Evolutionary conservation across 2,888 invertebrate genomes (phyloP).

Genomic region (Tanypteryx hageni): DNA sequence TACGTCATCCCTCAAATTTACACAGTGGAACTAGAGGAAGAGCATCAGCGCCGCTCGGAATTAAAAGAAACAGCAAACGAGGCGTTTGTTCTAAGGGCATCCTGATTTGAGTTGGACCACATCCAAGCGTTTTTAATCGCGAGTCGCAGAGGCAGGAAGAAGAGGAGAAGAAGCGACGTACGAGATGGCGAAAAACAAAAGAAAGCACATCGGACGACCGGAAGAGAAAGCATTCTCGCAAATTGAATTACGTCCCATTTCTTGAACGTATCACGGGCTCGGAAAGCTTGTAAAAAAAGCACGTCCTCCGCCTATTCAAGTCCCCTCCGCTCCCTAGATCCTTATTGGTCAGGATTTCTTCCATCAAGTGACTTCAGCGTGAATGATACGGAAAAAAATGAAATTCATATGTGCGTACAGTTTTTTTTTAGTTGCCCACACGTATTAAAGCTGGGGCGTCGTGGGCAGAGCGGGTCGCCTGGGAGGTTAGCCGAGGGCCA

Average conservation of each 20-base stretch:
- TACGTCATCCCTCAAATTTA: conserved; percentile 8
- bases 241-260: background rate
- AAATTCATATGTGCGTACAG: conserved; percentile 15
- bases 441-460: background rate
- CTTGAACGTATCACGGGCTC: background rate
- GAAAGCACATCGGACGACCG: background rate
- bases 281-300: background rate
- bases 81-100: background rate
- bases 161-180: background rate
- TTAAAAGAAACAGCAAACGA: background rate
- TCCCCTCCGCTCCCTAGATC: background rate
- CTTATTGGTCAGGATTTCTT: background rate
- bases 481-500: background rate
- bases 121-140: background rate
- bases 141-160: background rate
- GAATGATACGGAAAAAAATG: conserved; percentile 19
- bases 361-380: background rate
- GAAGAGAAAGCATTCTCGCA: background rate
- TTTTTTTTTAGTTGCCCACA: conserved; percentile 31
- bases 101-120: background rate
- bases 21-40: background rate
- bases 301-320: background rate
- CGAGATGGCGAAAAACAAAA: background rate
- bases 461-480: background rate
- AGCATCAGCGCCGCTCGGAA: background rate